Conservation (phyloP, 2,888 invertebrate genomes). For the Sturmia bella region DNA sequence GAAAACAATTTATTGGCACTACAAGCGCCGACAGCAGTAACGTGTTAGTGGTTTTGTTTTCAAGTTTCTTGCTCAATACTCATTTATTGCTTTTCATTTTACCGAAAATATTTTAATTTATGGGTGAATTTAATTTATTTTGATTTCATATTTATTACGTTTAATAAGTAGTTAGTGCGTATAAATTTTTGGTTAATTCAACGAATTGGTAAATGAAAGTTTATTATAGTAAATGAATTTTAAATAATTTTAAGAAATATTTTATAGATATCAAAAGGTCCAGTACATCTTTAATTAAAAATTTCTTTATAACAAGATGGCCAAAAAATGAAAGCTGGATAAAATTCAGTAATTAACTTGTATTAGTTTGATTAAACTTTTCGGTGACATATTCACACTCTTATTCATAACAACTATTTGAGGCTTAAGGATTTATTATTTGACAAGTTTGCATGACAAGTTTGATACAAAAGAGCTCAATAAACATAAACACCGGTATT, state of each 20-base stretch:
- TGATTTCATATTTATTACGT: constrained; percentile 24
- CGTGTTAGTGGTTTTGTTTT: not conserved
- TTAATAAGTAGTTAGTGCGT: constrained; percentile 29
- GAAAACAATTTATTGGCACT: not conserved
- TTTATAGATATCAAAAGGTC: no score
- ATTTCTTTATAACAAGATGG: no score
- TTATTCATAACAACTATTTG: no score
- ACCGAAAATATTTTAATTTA: constrained; percentile 17
- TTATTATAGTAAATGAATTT: not conserved
- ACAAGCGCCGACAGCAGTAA: not conserved
- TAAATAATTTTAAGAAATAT: not conserved
- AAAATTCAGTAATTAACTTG: no score
- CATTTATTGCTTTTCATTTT: constrained; percentile 25
- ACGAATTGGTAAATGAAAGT: not conserved
- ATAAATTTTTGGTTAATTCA: constrained; percentile 11
- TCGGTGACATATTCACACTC: no score
- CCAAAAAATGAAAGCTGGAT: no score
- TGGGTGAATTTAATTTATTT: constrained; percentile 33
- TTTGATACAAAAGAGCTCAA: no score
- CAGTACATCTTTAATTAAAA: no score
- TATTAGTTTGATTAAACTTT: no score
- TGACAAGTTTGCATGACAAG: no score
- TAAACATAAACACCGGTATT: no score
- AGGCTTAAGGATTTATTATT: no score
- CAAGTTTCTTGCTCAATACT: constrained; percentile 35